Base-by-base conservation (phyloP, 2,113 vertebrate genomes). In the Rhipidura dahli region DNA sequence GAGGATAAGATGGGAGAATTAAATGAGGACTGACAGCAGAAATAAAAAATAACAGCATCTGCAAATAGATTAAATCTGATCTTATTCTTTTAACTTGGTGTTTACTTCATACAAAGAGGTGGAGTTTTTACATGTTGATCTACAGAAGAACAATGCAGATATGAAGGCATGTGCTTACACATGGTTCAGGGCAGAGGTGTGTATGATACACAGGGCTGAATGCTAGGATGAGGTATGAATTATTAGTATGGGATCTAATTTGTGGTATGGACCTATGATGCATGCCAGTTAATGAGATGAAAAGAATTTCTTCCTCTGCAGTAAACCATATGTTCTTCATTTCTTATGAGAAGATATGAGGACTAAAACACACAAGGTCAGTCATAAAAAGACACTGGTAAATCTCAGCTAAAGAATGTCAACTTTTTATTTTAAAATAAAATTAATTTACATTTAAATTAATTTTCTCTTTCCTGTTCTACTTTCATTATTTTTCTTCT, bases 401-500 rank as follows among this genome's bases (percentile, higher is more conserved):
- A 85, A 84, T 75, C 78, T 94, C 85, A 85, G 20, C 61, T 90
- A 61, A 89, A 93, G 57, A 83, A 95, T 53, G 54, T 42, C 28
- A 90, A 37, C 33, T 81, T 83, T 49, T 80, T 81, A 63, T 82
- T 97, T 89, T 40, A 94, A 91, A 88, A 64, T 68, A 47, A 79
- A 83, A 86, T 50, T 12, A 88, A 71, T 85, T 68, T 49, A 64
- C 64, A 71, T 72, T 71, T 61, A 72, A 95, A 94, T 84, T 66
- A 64, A 71, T 84, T 93, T 91, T 78, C 33, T 93, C 57, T 83
- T 91, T 94, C 94, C 53, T 83, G 53, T 79, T 87, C 44, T 72
- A 72, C 53, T 15, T 53, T 83, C 20, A 56, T 76, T 64, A 60
- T 69, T 82, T 91, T 89, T 82, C 31, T 87, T 87, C 20, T 83